Evolutionary conservation across 2,113 vertebrate genomes (phyloP).

Genomic region (Dicerorhinus sumatrensis): DNA sequence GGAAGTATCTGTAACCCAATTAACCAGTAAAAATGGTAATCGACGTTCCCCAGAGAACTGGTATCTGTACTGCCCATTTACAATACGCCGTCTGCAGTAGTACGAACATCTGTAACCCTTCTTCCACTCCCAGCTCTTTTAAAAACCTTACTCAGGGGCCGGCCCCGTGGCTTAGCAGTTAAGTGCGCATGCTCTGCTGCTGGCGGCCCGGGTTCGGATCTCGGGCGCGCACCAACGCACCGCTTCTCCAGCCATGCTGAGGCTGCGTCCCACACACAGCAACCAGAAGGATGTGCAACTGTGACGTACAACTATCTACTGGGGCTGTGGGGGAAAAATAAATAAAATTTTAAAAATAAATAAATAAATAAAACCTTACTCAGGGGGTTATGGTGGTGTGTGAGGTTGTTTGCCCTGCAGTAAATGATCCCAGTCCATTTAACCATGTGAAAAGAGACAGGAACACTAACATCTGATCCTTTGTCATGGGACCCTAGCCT

Average conservation of each 20-base stretch:
- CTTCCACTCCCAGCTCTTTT: background rate
- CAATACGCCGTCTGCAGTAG: background rate
- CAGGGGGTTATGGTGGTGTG: background rate
- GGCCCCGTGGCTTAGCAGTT: no score
- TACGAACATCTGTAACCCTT: background rate
- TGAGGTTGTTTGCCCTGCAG: background rate
- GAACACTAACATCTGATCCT: conserved; percentile 41
- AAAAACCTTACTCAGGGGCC: conserved; percentile 31
- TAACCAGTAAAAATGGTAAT: conserved; percentile 23
- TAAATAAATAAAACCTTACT: conserved; percentile 48
- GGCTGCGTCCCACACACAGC: no score
- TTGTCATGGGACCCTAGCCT: conserved; percentile 62
- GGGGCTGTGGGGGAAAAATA: no score
- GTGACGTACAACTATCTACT: no score
- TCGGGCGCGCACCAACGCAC: no score
- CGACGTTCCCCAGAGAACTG: background rate
- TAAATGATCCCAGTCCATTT: conserved; percentile 28
- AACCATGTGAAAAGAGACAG: conserved; percentile 51
- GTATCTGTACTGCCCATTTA: background rate
- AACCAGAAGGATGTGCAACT: no score
- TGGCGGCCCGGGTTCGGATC: no score
- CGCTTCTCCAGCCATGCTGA: no score
- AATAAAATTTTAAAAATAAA: no score
- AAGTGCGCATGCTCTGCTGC: no score
- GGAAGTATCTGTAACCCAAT: background rate